These are phyloP conservation scores for Pristionchus fissidentatus DNA, from an alignment of 2,888 invertebrate species.

Conservation along the genomic window DNA sequence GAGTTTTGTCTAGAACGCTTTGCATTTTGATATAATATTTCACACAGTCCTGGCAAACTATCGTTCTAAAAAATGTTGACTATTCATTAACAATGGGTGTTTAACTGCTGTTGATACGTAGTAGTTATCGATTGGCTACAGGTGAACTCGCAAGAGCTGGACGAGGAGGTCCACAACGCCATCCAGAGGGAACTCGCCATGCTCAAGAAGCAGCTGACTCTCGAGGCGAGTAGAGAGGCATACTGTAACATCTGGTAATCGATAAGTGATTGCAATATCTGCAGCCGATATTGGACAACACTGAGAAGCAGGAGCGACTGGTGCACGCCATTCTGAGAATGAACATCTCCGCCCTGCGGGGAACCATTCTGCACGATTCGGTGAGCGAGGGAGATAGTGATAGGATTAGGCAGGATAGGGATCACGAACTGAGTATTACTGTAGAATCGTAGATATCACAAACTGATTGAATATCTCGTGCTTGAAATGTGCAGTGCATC, in stretches of 20 bases:
- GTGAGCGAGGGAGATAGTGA: neutral
- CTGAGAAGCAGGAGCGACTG: conserved; percentile 25
- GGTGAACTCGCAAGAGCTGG: no score
- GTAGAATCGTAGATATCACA: neutral
- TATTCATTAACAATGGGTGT: no score
- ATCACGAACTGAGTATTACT: neutral
- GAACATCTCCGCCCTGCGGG: conserved; percentile 22
- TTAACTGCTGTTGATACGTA: no score
- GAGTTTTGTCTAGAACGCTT: no score
- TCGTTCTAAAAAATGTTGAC: no score
- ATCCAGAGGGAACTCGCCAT: conserved; percentile 29
- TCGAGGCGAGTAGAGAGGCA: neutral
- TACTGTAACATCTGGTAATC: neutral
- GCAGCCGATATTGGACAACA: neutral
- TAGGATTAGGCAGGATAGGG: neutral
- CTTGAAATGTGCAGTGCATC: no score
- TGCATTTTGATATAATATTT: no score
- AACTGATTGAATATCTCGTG: no score
- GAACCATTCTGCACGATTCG: neutral
- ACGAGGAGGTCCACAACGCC: conserved; percentile 10
- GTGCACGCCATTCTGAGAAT: conserved; percentile 21
- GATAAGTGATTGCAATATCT: neutral
- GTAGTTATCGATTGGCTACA: no score
- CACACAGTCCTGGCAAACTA: no score
- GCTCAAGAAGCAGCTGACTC: conserved; percentile 32